These are phyloP conservation scores for Colistium nudipinnis DNA, from an alignment of 2,113 vertebrate genomes.

Conservation along the genomic window DNA sequence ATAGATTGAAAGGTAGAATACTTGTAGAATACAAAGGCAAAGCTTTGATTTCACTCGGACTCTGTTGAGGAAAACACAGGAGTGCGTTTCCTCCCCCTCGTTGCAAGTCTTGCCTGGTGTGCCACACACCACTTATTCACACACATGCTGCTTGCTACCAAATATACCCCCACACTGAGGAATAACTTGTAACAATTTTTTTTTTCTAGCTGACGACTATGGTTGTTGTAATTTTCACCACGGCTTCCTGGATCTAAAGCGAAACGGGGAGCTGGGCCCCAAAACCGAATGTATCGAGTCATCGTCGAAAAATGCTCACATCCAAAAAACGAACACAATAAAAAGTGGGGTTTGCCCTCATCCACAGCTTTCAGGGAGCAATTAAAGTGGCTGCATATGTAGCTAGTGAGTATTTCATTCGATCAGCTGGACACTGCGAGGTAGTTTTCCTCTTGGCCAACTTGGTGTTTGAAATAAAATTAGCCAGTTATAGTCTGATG, in stretches of 20 bases:
- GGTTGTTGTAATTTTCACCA: slow-evolving; percentile 68
- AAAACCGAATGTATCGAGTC: slow-evolving; percentile 24
- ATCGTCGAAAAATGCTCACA: slow-evolving; percentile 32
- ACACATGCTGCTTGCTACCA: slow-evolving; percentile 51
- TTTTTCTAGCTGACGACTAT: slow-evolving; percentile 42
- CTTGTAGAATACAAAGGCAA: no score
- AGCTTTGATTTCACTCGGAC: slow-evolving; percentile 25
- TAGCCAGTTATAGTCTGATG: slow-evolving; percentile 39
- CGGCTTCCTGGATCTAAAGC: slow-evolving; percentile 64
- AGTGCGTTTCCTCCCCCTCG: background rate
- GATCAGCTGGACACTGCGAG: slow-evolving; percentile 37
- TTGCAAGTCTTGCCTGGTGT: no score
- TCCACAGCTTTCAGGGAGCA: slow-evolving; percentile 50
- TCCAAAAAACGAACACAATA: slow-evolving; percentile 2
- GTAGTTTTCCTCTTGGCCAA: slow-evolving; percentile 39
- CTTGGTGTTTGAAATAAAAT: slow-evolving; percentile 61
- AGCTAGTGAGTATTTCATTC: slow-evolving; percentile 52
- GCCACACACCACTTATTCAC: slow-evolving; percentile 24
- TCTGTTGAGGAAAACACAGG: background rate
- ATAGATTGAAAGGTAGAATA: no score
- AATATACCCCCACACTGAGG: slow-evolving; percentile 51
- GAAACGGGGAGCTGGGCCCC: slow-evolving; percentile 43
- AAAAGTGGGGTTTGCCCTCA: slow-evolving; percentile 2
- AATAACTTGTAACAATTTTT: slow-evolving; percentile 61
- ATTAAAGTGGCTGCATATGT: slow-evolving; percentile 53